Base-by-base conservation (phyloP, 1,140 invertebrate species). In the Orussus abietinus region DNA sequence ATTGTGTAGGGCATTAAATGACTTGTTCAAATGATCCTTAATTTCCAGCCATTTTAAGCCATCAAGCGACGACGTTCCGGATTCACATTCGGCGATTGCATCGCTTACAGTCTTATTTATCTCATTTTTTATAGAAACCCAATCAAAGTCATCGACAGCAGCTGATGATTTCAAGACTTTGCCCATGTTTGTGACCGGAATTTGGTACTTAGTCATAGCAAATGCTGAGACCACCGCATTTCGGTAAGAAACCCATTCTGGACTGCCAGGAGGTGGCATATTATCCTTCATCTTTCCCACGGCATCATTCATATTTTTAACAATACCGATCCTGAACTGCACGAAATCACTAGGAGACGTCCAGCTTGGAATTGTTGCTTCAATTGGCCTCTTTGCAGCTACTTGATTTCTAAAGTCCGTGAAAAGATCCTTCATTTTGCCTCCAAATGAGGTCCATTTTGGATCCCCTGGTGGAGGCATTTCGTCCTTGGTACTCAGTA, bases 191-290 rank as follows among this genome's bases (percentile, higher is more conserved):
- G 17, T 33, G 7, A 19, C 12, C 5, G 32, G 25, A 18, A 32
- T 20, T 1, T 30, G 33, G n/a, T 4, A 31, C 9, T 32, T 29
- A 7, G 49, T 34, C 5, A 12, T 33, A 0, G 42, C 31, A 13
- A 48, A 45, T 13, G 12, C 45, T 5, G 41, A 35, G 9, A 37
- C 44, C 1, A 57, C 37, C 12, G 52, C 45, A 20, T 38, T 21
- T 12, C 31, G 44, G 14, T 48, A 56, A 1, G 28, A 17, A 1
- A 33, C 11, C 56, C 53, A 59, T 1, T 37, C 30, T 15, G 33
- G 38, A 40, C 42, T 42, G 19, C 26, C 35, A 0, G 41, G 30
- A 2, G 35, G 34, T 14, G 50, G 44, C 31, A 50, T 38, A 2
- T 15, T 40, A 0, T 41, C 18, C 12, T 44, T 42, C 1, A 53